Evolutionary conservation across 2,888 invertebrate genomes (phyloP).

Genomic region (Cartodere bifasciata): DNA sequence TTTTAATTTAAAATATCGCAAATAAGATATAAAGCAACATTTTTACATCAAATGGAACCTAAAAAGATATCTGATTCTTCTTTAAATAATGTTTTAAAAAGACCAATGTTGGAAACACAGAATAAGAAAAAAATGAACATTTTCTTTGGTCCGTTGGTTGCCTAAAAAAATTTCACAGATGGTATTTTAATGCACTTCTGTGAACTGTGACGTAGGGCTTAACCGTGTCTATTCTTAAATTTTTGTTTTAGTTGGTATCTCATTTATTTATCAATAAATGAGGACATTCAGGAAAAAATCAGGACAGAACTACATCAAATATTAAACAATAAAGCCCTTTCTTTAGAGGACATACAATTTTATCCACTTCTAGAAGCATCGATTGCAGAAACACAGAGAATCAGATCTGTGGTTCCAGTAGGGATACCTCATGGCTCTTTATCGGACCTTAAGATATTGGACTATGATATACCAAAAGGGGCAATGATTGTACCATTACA

Average conservation of each 20-base stretch:
- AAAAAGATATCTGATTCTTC: too few species aligned
- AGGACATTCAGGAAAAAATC: conserved; percentile 47
- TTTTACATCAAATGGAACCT: too few species aligned
- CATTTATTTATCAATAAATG: conserved; percentile 59
- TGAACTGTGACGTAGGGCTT: too few species aligned
- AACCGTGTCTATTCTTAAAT: too few species aligned
- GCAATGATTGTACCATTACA: conserved; percentile 67
- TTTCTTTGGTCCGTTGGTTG: too few species aligned
- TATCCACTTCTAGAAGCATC: conserved; percentile 58
- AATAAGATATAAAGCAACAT: too few species aligned
- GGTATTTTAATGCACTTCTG: too few species aligned
- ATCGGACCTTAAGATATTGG: conserved; percentile 33
- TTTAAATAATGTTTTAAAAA: too few species aligned
- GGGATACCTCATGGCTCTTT: conserved; percentile 74
- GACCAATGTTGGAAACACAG: too few species aligned
- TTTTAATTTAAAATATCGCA: too few species aligned
- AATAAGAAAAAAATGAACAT: too few species aligned
- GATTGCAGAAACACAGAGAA: conserved; percentile 65
- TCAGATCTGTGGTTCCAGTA: conserved; percentile 66
- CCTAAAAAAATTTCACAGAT: too few species aligned
- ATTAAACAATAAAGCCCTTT: conserved; percentile 28
- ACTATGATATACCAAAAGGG: conserved; percentile 54
- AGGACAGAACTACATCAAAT: conserved; percentile 40
- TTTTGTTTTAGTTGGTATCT: conserved; percentile 52
- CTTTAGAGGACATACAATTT: conserved; percentile 40